Evolutionary conservation across 1,140 invertebrate species (phyloP).

Genomic region (Brachionus angularis): DNA sequence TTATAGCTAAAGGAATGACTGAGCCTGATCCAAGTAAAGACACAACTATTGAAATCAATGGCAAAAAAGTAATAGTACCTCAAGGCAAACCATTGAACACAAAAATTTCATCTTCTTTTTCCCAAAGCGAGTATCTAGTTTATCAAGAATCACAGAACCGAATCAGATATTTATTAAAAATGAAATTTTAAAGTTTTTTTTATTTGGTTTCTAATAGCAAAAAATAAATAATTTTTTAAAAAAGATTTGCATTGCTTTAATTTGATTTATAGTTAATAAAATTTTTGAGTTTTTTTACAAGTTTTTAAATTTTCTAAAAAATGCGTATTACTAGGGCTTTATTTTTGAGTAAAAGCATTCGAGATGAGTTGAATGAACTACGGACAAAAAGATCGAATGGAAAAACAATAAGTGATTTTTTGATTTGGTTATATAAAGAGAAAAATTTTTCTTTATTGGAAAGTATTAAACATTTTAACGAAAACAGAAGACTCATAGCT

Average conservation of each 20-base stretch:
- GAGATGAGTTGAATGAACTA: slow-evolving; percentile 19
- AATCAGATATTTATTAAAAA: slow-evolving; percentile 54
- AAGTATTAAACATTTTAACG: background rate
- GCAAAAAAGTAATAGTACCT: slow-evolving; percentile 55
- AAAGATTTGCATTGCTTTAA: too few relatives aligned
- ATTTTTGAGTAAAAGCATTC: background rate
- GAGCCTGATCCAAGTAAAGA: slow-evolving; percentile 58
- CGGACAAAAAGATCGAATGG: background rate
- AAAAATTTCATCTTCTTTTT: slow-evolving; percentile 50
- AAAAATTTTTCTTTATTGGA: slow-evolving; percentile 3
- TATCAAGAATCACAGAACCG: slow-evolving; percentile 58
- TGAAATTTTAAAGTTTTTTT: slow-evolving; percentile 22
- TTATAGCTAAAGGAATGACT: slow-evolving; percentile 56
- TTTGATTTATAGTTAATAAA: too few relatives aligned
- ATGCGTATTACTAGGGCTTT: slow-evolving; percentile 1
- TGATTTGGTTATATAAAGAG: slow-evolving; percentile 17
- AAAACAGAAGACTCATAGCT: background rate
- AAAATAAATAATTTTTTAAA: too few relatives aligned
- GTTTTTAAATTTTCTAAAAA: too few relatives aligned
- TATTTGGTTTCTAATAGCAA: too few relatives aligned
- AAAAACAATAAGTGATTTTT: slow-evolving; percentile 8
- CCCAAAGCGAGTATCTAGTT: slow-evolving; percentile 59
- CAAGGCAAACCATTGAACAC: slow-evolving; percentile 53
- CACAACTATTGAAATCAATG: slow-evolving; percentile 51
- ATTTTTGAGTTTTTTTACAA: too few relatives aligned